Conservation (phyloP, 37 sponge, comb jelly and placozoan genomes). For the Axinella damicornis region DNA sequence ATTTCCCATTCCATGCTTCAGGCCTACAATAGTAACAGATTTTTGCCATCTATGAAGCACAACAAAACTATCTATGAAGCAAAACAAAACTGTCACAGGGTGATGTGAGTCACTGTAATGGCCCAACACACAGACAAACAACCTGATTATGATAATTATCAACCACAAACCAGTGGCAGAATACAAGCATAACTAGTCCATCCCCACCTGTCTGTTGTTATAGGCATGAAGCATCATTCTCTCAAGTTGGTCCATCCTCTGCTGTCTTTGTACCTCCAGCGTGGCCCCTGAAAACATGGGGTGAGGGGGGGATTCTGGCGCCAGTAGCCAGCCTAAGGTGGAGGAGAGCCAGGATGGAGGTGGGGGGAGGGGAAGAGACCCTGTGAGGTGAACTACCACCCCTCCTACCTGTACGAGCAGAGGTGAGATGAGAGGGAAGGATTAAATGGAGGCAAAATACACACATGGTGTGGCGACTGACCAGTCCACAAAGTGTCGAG, state of each 20-base stretch:
- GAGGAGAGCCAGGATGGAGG: slow-evolving; percentile 19
- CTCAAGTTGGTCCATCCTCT: slow-evolving; percentile 63
- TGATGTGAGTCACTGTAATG: too few relatives aligned
- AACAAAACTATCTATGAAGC: too few relatives aligned
- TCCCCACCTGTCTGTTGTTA: slow-evolving; percentile 18
- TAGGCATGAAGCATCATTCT: slow-evolving; percentile 13
- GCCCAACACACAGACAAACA: too few relatives aligned
- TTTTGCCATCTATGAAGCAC: too few relatives aligned
- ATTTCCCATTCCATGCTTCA: too few relatives aligned
- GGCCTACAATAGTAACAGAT: too few relatives aligned
- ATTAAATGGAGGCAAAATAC: too few relatives aligned
- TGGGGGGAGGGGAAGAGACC: slow-evolving; percentile 34
- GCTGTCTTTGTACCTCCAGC: slow-evolving; percentile 57
- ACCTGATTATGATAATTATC: too few relatives aligned
- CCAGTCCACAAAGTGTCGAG: slow-evolving; percentile 27
- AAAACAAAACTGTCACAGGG: too few relatives aligned
- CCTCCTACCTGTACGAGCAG: slow-evolving; percentile 39
- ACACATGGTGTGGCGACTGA: neutral
- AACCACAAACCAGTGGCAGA: too few relatives aligned
- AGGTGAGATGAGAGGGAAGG: neutral
- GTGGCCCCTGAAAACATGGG: slow-evolving; percentile 50
- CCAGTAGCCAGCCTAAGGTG: neutral
- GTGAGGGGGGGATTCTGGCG: slow-evolving; percentile 15
- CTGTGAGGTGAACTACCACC: neutral
- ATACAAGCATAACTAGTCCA: too few relatives aligned